Base-by-base conservation (phyloP, 2,113 vertebrate species). In the Ptychochromis oligacanthus region DNA sequence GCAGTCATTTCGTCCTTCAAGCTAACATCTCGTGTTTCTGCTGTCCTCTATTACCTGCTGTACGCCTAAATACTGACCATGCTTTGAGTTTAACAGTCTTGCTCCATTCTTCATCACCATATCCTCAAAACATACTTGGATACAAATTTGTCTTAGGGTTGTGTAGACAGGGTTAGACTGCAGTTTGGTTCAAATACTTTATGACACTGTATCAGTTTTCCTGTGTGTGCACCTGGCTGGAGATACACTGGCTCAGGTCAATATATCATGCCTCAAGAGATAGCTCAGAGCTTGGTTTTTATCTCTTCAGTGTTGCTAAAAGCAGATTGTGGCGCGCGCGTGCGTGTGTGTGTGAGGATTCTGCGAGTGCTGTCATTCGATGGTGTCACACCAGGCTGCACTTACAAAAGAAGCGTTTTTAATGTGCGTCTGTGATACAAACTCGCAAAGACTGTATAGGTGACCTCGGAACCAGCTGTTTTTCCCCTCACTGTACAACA, bases 391-490 rank as follows among this genome's bases (percentile, higher is more conserved):
- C 40, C 46, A 38, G 34, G 7, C 13, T 52, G 67, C 77, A 18
- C 55, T 46, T 46, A 54, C 81, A 86, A 77, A 80, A 40, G 49
- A 76, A 55, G 26, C 6, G 13, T 81, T 90, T 87, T 81, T 81
- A 90, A 90, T 85, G 58, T 55, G 74, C 12, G 9, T 61, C 78
- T 54, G 26, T 70, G 72, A 87, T 70, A 81, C 67, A 84, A n/a
- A 86, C 85, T 79, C 28, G 40, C 55, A 34, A 40, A 80, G 87
- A 90, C 83, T 83, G 81, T 75, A 82, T 89, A 89, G 89, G 90
- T 94, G 92, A 94, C 90, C 92, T 86, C 78, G 31, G n/a, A 92
- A 82, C 79, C 93, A 93, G 88, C 88, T 94, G 92, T 91, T 93
- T n/a, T 90, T 59, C 58, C 49, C 46, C 62, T 82, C 84, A 72